Percentiles rank a stretch among this genome's conserved stretches.
These are phyloP conservation scores for Hirundichthys speculiger DNA, from an alignment of 2,113 vertebrate species.

Conservation along the genomic window DNA sequence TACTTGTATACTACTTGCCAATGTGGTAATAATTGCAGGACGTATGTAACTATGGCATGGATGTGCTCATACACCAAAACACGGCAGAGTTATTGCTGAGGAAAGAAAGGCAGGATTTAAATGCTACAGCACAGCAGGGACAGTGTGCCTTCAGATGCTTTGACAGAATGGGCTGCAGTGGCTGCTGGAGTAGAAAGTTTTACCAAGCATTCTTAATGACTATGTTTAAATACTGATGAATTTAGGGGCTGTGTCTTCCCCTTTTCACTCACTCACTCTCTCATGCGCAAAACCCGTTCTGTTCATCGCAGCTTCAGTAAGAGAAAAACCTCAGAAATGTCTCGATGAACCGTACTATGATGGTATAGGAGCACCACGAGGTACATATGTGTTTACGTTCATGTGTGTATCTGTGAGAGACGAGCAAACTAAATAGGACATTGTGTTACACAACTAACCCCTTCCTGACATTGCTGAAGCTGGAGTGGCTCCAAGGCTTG, in stretches of 20 bases:
- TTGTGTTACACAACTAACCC: slow-evolving; percentile 80
- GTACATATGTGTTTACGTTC: slow-evolving; percentile 54
- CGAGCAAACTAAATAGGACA: slow-evolving; percentile 77
- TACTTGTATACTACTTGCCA: slow-evolving; percentile 3
- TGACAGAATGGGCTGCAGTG: slow-evolving; percentile 48
- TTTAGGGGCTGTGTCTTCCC: slow-evolving; percentile 1
- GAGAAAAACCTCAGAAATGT: slow-evolving; percentile 4
- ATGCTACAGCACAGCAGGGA: slow-evolving; percentile 6
- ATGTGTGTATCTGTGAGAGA: slow-evolving; percentile 48
- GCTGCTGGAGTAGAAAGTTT: slow-evolving; percentile 66
- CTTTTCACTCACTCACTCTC: neutral
- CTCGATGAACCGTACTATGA: slow-evolving; percentile 3
- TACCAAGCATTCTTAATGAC: slow-evolving; percentile 48
- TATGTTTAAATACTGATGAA: slow-evolving; percentile 46
- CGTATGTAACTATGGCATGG: slow-evolving; percentile 10
- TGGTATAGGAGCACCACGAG: slow-evolving; percentile 29
- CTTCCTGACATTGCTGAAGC: slow-evolving; percentile 78
- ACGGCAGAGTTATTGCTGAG: slow-evolving; percentile 20
- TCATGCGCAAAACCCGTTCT: neutral
- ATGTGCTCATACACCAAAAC: slow-evolving; percentile 27
- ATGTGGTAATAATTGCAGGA: slow-evolving; percentile 7
- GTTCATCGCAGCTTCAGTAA: neutral
- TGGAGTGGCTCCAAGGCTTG: slow-evolving; percentile 79
- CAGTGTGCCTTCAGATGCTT: slow-evolving; percentile 27
- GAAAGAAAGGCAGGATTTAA: slow-evolving; percentile 24